A percentile compares a stretch with the other conserved stretches of the same genome.
Conservation (phyloP, 2,113 vertebrate species). For the Emydura subglobosa region DNA sequence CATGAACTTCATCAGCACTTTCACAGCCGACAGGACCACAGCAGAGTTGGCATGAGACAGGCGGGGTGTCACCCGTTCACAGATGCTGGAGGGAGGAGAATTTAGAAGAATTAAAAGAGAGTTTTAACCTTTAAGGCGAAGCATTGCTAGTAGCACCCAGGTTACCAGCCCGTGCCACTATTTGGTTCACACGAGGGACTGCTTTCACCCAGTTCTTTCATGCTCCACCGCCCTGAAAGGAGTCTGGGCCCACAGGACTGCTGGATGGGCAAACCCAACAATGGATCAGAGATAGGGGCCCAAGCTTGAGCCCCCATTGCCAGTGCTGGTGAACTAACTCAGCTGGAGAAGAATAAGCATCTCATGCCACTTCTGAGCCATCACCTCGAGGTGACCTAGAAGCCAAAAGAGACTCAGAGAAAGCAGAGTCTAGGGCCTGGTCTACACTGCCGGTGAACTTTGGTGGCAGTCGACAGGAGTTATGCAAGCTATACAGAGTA, state of each 20-base stretch:
- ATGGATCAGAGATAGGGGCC: background rate
- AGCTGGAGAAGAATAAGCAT: background rate
- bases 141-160: fast-evolving
- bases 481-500: no score
- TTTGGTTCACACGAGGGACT: background rate
- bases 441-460: no score
- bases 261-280: background rate
- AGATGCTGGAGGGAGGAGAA: constrained; percentile 83
- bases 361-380: background rate
- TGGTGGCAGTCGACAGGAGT: no score
- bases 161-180: fast-evolving
- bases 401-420: background rate
- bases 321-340: background rate
- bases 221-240: background rate
- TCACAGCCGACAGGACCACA: constrained; percentile 95
- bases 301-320: background rate
- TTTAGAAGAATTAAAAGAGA: no score
- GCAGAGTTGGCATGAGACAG: constrained; percentile 98
- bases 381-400: background rate
- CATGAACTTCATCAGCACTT: constrained; percentile 99
- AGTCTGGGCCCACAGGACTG: background rate
- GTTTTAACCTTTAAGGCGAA: background rate
- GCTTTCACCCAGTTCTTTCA: background rate
- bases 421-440: background rate
- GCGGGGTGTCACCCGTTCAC: constrained; percentile 95